Evolutionary conservation across 2,113 vertebrate species (phyloP).

Genomic region (Rhinopomastus cyanomelas): DNA sequence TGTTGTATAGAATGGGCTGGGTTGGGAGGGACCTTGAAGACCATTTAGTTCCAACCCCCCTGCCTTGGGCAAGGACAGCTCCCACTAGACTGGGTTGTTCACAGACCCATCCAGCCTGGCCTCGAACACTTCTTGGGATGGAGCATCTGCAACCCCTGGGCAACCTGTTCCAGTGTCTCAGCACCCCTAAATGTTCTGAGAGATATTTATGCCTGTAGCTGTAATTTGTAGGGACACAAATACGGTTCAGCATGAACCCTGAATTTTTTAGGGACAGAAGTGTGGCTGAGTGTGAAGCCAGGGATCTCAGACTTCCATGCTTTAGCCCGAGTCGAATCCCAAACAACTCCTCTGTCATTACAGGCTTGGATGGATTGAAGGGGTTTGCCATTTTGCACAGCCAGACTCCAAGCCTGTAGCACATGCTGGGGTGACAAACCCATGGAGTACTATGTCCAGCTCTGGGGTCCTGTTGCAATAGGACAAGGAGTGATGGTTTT

Average conservation of each 20-base stretch:
- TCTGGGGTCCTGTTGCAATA: no score
- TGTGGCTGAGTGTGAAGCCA: background rate
- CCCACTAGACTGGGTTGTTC: no score
- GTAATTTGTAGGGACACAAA: background rate
- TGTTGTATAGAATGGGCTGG: no score
- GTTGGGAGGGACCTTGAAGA: no score
- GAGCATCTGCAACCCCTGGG: no score
- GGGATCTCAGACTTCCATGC: background rate
- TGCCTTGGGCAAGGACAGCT: no score
- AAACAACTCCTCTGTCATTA: background rate
- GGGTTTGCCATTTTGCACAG: background rate
- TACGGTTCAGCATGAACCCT: background rate
- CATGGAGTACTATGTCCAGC: no score
- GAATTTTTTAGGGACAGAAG: background rate
- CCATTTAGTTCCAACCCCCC: no score
- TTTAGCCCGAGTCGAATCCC: background rate
- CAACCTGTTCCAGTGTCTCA: no score
- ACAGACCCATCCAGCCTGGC: no score
- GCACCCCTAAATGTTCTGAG: background rate
- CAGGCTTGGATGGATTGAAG: background rate
- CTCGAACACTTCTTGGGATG: no score
- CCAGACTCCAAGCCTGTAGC: background rate
- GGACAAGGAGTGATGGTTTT: no score
- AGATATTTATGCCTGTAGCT: accelerated
- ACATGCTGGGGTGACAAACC: background rate